Evolutionary conservation across 2,113 vertebrate genomes (phyloP).

Genomic region (Dasyprocta punctata): DNA sequence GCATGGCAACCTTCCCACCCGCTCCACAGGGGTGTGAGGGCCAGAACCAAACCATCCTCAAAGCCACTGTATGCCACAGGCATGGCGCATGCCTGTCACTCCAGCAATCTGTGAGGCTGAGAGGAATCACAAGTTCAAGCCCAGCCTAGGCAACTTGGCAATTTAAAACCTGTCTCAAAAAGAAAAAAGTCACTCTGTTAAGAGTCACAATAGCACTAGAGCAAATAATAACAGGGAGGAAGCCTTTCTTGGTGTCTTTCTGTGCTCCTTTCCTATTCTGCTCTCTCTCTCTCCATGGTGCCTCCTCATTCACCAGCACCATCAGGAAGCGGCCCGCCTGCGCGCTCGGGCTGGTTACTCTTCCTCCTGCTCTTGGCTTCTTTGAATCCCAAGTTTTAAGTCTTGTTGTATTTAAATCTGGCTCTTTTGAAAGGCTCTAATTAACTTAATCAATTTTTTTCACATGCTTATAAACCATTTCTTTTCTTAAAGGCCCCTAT

Average conservation of each 20-base stretch:
- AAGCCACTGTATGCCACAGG: not conserved
- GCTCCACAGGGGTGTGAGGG: not conserved
- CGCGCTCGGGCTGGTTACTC: not conserved
- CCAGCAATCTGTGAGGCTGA: not conserved
- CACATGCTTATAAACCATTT: not conserved
- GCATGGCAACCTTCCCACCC: not conserved
- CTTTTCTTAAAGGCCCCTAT: not conserved
- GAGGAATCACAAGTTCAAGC: not conserved
- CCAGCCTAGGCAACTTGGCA: not conserved
- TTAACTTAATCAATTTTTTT: not conserved
- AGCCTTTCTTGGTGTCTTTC: not conserved
- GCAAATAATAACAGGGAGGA: not conserved
- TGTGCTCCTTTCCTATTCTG: not conserved
- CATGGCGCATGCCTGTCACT: not conserved
- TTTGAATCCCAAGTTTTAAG: not conserved
- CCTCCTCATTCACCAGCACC: not conserved
- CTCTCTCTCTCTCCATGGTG: not conserved
- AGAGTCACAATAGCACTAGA: not conserved
- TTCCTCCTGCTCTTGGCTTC: not conserved
- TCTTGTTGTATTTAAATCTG: not conserved
- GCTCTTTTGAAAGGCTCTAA: not conserved
- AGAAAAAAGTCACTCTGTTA: not conserved
- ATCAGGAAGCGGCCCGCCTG: not conserved
- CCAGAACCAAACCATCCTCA: not conserved
- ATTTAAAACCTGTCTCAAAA: not conserved